Conservation (phyloP, 2,113 vertebrate genomes). For the Marmota flaviventris region DNA sequence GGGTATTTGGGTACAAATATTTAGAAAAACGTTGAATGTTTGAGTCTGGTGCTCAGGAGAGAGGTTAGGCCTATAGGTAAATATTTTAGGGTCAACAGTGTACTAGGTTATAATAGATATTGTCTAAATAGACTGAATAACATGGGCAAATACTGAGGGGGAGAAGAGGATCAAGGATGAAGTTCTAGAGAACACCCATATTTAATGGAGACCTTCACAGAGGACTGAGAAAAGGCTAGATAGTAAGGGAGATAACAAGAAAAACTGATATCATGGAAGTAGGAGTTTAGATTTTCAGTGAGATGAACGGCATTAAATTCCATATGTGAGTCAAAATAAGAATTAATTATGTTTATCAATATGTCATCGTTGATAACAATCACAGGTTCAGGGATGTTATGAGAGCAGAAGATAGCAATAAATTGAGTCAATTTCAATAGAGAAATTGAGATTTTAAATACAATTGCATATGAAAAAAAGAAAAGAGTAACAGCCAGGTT, state of each 20-base stretch:
- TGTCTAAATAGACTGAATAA: slow-evolving; percentile 7
- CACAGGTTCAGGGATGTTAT: neutral
- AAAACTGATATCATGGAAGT: neutral
- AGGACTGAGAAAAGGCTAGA: slow-evolving; percentile 27
- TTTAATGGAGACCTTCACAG: neutral
- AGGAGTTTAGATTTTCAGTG: slow-evolving; percentile 28
- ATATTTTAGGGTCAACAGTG: neutral
- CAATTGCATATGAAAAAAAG: neutral
- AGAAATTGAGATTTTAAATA: neutral
- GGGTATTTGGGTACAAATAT: neutral
- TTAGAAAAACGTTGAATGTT: neutral
- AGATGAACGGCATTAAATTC: slow-evolving; percentile 23
- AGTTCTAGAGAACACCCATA: neutral
- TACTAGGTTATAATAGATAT: neutral
- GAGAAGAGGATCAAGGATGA: neutral
- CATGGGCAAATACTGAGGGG: neutral
- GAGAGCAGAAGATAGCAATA: neutral
- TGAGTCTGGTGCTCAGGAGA: neutral
- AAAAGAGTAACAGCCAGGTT: neutral
- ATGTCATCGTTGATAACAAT: neutral
- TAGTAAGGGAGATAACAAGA: neutral
- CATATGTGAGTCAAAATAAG: slow-evolving; percentile 26
- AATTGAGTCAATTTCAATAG: slow-evolving; percentile 24
- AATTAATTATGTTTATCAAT: slow-evolving; percentile 33
- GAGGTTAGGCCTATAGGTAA: neutral